Base-by-base conservation (phyloP, 2,113 vertebrate species). In the Amphiprion ocellaris region DNA sequence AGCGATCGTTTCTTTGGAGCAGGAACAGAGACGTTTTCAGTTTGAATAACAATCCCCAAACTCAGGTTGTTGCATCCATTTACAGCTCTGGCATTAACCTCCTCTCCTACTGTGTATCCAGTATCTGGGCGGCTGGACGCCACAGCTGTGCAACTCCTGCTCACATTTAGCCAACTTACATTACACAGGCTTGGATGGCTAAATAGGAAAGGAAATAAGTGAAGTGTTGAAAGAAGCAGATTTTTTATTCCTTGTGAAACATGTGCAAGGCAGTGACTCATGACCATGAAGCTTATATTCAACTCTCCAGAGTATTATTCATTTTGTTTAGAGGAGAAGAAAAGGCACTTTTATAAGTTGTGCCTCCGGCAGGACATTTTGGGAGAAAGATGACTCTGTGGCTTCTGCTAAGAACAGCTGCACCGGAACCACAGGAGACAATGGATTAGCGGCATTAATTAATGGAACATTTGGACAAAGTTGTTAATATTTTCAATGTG, bases 1-100 rank as follows among this genome's bases (percentile, higher is more conserved):
- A 64, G 41, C 1, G 9, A 65, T 24, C 26, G 33, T 79, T 79
- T 74, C 63, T 66, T 60, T 80, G 65, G 26, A 69, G 39, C 56
- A n/a, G 0, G 3, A 76, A 82, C 66, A 74, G 64, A 77, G 52
- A 64, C 7, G 28, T 50, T 63, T 85, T 85, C 44, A 73, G 47
- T 69, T 66, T 39, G 21, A 74, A 47, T 66, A 33, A 53, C 64
- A 1, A 0, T 68, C 65, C 52, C 61, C 39, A 50, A 79, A 53
- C 23, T 62, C 19, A 33, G 14, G 1, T 59, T 71, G 74, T 63
- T 71, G 58, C 0, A 16, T 68, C 15, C 8, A 65, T 68, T 74
- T 77, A n/a, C 24, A 73, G 21, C 68, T 58, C 70, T 84, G 72
- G 65, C 58, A 0, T 28, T 53, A 52, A 63, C 15, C 37, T 39